Evolutionary conservation across 2,888 invertebrate species (phyloP).

Genomic region (Pandemis heparana): DNA sequence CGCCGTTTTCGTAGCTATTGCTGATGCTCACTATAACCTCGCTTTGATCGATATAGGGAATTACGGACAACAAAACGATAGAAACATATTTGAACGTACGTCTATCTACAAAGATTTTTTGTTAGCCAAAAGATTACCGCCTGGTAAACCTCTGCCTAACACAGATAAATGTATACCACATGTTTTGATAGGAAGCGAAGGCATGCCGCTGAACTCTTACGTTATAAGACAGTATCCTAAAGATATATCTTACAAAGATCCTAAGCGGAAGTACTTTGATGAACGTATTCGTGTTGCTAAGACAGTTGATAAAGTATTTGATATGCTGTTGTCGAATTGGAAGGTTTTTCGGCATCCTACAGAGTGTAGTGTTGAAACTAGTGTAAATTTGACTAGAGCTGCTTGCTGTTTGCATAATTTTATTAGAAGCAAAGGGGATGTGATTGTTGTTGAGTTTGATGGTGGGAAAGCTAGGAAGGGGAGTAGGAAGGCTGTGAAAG

Average conservation of each 20-base stretch:
- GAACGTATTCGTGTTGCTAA: not conserved
- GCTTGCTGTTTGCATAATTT: conserved; percentile 34
- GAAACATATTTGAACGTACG: conserved; percentile 10
- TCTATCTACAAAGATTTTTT: conserved; percentile 17
- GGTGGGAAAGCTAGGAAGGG: not conserved
- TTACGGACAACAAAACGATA: not conserved
- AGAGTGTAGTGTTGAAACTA: not conserved
- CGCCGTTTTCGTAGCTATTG: conserved; percentile 2
- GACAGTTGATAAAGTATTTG: conserved; percentile 12
- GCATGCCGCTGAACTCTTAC: not conserved
- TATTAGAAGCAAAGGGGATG: not conserved
- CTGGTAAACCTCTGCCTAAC: conserved; percentile 3
- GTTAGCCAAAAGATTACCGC: not conserved
- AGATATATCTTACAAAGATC: not conserved
- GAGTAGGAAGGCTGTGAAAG: conserved; percentile 32
- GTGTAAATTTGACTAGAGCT: not conserved
- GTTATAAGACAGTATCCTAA: conserved; percentile 12
- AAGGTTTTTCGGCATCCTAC: not conserved
- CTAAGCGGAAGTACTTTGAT: not conserved
- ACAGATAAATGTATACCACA: not conserved
- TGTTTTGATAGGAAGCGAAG: not conserved
- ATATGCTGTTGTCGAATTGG: conserved; percentile 18
- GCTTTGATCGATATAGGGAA: conserved; percentile 22
- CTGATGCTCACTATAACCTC: conserved; percentile 17
- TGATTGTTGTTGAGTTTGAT: not conserved